These are phyloP conservation scores for Serilophus lunatus DNA, from an alignment of 2,113 vertebrate species.

Conservation along the genomic window DNA sequence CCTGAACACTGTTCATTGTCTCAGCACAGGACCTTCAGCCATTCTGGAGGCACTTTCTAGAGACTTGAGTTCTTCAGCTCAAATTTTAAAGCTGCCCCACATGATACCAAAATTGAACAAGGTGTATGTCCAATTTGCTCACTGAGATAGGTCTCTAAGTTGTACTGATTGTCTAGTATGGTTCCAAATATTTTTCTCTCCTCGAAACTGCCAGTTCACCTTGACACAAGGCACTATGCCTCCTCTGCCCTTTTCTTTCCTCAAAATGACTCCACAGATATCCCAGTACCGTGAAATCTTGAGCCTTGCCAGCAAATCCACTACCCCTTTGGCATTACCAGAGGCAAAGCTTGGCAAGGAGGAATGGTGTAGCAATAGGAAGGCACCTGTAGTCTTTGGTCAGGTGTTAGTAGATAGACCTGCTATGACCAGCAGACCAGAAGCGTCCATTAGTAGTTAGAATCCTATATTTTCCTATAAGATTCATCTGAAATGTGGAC, in stretches of 20 bases:
- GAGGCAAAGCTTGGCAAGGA: not conserved
- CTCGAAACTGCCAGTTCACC: not conserved
- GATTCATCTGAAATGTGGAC: not conserved
- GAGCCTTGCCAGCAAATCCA: not conserved
- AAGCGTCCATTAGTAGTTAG: not conserved
- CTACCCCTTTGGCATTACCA: not conserved
- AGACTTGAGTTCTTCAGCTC: rapidly evolving
- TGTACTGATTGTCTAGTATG: not conserved
- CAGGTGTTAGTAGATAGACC: not conserved
- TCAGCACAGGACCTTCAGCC: not conserved
- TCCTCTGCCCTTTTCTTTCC: not conserved
- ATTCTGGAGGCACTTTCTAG: not conserved
- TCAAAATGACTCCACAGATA: not conserved
- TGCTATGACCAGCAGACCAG: not conserved
- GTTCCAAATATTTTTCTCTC: not conserved
- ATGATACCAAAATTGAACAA: not conserved
- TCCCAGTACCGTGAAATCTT: not conserved
- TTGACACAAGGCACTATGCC: not conserved
- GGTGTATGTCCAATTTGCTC: not conserved
- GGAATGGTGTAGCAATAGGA: not conserved
- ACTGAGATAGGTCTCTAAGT: not conserved
- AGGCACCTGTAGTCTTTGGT: rapidly evolving
- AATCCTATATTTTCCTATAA: not conserved
- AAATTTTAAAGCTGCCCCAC: not conserved
- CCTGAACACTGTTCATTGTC: not conserved